A percentile compares a stretch with the other conserved stretches of the same genome.
Evolutionary conservation across 2,797 vertebrate genomes (phyloP).

Genomic region (Aulostomus chinensis): DNA sequence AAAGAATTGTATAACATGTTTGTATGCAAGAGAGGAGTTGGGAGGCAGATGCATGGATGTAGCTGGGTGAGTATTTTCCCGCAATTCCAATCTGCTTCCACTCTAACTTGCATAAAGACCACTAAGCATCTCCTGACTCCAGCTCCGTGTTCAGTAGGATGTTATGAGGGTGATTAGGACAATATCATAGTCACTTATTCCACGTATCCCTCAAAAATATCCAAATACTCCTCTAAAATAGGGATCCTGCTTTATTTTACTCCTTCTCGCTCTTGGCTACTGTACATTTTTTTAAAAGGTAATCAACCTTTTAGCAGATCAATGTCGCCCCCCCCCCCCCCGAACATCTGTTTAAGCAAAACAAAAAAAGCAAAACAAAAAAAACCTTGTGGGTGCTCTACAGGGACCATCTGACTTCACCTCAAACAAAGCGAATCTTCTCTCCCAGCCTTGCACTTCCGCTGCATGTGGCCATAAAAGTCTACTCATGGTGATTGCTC

Average conservation of each 20-base stretch:
- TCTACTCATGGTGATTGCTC: slow-evolving; percentile 51
- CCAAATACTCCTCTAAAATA: slow-evolving; percentile 17
- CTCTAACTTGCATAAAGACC: neutral
- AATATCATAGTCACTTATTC: neutral
- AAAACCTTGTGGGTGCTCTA: slow-evolving; percentile 21
- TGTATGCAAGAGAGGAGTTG: neutral
- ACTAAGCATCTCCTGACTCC: slow-evolving; percentile 8
- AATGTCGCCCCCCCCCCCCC: slow-evolving; percentile 7
- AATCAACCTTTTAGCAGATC: slow-evolving; percentile 32
- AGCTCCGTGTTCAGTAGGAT: slow-evolving; percentile 10
- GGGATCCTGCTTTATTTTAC: slow-evolving; percentile 5
- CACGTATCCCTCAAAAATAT: slow-evolving; percentile 12
- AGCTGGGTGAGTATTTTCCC: too few relatives aligned
- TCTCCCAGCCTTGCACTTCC: slow-evolving; percentile 5
- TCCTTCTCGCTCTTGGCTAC: slow-evolving; percentile 7
- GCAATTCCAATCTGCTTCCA: neutral
- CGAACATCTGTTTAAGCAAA: slow-evolving; percentile 18
- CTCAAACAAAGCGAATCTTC: slow-evolving; percentile 30
- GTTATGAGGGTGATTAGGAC: neutral
- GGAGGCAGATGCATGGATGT: neutral
- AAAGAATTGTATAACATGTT: too few relatives aligned
- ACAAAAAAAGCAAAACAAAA: slow-evolving; percentile 1
- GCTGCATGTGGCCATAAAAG: slow-evolving; percentile 26
- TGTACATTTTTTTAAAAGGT: slow-evolving; percentile 26
- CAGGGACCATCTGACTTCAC: slow-evolving; percentile 9